A percentile compares a stretch with the other conserved stretches of the same genome.
Evolutionary conservation across 2,113 vertebrate species (phyloP).

Genomic region (Phyllopteryx taeniolatus): DNA sequence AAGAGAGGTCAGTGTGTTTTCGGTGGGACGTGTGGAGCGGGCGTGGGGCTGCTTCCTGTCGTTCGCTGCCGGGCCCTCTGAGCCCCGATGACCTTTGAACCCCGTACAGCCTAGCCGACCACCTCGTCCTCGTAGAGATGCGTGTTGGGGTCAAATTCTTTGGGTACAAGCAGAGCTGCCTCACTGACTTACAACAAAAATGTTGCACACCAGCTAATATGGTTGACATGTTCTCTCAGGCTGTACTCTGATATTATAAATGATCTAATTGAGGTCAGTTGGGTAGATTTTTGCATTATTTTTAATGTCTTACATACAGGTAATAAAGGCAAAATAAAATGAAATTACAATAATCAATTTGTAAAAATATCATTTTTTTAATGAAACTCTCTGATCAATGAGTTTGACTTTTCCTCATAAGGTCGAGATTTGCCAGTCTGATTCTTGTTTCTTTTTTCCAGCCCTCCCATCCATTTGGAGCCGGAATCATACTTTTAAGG

Average conservation of each 20-base stretch:
- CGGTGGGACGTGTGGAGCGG: constrained; percentile 65
- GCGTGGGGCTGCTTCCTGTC: constrained; percentile 72
- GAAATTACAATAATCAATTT: not conserved
- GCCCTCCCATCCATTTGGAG: not conserved
- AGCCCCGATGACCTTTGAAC: constrained; percentile 59
- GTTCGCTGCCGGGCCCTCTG: constrained; percentile 63
- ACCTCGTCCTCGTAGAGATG: constrained; percentile 21
- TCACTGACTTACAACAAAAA: not conserved
- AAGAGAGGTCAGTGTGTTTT: constrained; percentile 72
- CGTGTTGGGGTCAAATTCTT: not conserved
- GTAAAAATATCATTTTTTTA: not conserved
- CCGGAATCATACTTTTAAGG: not conserved
- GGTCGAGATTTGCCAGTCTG: not conserved
- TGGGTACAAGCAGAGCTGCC: not conserved
- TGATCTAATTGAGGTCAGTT: not conserved
- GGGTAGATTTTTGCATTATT: too few species aligned
- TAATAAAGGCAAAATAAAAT: not conserved
- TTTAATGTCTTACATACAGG: too few species aligned
- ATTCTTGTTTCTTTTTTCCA: not conserved
- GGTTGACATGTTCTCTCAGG: not conserved
- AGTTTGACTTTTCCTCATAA: not conserved
- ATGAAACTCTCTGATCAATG: not conserved
- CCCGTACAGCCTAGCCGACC: constrained; percentile 22
- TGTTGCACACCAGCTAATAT: not conserved
- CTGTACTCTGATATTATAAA: not conserved